Base-by-base conservation (phyloP, 1,140 invertebrate species). In the Pseudobourletiella spinata region DNA sequence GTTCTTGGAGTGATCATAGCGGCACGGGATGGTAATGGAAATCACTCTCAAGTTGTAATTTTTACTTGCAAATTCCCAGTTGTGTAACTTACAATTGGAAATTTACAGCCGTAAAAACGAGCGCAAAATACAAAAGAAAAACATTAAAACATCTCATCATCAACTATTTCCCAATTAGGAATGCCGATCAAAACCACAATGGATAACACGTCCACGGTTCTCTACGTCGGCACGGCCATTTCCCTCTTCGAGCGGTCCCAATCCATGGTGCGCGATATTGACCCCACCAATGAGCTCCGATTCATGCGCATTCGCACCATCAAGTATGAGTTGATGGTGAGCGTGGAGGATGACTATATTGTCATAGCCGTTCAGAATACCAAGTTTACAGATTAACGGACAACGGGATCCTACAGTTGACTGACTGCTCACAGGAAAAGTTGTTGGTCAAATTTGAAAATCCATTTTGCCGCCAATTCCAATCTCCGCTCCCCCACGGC, bases 1-100 rank as follows among this genome's bases (percentile, higher is more conserved):
- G 95, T 99, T 44, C 85, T 91, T 72, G 96, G 95, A 60, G 89
- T 93, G 55, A 91, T 98, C 74, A 89, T 98, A 57, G 88, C 98
- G 29, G 98, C 96, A 78, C 82, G 84, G 60, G 93, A 98, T 86
- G 95, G 94, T 95, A 80, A 75, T n/a, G n/a, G n/a, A n/a, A n/a
- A n/a, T n/a, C n/a, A n/a, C n/a, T n/a, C n/a, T n/a, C n/a, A 44
- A 43, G n/a, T n/a, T n/a, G n/a, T n/a, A n/a, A n/a, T n/a, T n/a
- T n/a, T n/a, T n/a, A n/a, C n/a, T n/a, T n/a, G n/a, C n/a, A n/a
- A n/a, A n/a, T n/a, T n/a, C n/a, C n/a, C n/a, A n/a, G n/a, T n/a
- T n/a, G n/a, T n/a, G n/a, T n/a, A n/a, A n/a, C n/a, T n/a, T n/a
- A n/a, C n/a, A n/a, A n/a, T n/a, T n/a, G n/a, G n/a, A n/a, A n/a